Conservation (phyloP, 2,113 vertebrate genomes). For the Poeciliopsis retropinna region DNA sequence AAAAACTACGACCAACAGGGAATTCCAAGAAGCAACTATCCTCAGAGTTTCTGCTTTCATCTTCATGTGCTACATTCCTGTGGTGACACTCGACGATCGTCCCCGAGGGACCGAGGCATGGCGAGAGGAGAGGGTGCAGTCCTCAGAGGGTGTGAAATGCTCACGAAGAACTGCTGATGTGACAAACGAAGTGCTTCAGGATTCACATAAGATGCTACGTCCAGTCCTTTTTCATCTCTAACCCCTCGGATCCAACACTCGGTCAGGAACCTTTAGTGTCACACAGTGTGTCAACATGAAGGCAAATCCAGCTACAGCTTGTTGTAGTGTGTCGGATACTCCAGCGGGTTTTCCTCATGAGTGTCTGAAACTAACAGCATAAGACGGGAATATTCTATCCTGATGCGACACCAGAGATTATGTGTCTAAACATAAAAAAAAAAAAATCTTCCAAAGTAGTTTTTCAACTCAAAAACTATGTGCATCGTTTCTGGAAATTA, state of each 20-base stretch:
- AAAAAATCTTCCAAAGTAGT: too few species aligned
- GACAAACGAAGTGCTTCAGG: conserved; percentile 4
- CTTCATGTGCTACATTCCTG: conserved; percentile 18
- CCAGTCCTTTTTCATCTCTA: background rate
- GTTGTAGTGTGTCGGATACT: too few species aligned
- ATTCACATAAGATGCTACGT: conserved; percentile 17
- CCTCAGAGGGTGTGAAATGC: conserved; percentile 10
- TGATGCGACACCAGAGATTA: too few species aligned
- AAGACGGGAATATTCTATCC: too few species aligned
- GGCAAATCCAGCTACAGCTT: background rate
- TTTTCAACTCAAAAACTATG: too few species aligned
- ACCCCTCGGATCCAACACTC: background rate
- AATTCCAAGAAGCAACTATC: conserved; percentile 17
- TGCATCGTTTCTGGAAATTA: too few species aligned
- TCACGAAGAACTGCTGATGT: conserved; percentile 13
- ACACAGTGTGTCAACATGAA: background rate
- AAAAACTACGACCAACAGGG: conserved; percentile 5
- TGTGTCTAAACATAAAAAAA: too few species aligned
- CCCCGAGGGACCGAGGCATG: conserved; percentile 8
- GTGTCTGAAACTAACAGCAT: background rate
- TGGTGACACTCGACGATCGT: conserved; percentile 28
- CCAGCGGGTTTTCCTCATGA: too few species aligned
- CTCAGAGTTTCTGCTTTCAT: conserved; percentile 24
- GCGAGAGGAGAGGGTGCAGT: conserved; percentile 27
- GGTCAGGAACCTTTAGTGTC: background rate